Conservation (phyloP, 2,113 vertebrate species). For the Hippocampus barbouri region DNA sequence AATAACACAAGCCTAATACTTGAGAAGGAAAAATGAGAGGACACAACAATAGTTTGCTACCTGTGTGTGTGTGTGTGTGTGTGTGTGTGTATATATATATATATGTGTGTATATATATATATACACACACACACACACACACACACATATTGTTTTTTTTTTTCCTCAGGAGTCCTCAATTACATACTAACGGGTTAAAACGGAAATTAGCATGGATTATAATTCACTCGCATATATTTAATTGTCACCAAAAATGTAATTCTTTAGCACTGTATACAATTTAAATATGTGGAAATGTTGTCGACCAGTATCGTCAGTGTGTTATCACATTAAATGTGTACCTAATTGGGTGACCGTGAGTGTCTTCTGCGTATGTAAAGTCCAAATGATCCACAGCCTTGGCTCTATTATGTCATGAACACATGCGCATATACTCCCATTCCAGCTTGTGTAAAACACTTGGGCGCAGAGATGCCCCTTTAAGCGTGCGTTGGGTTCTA, state of each 20-base stretch:
- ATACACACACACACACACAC: too few relatives aligned
- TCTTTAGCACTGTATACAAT: too few relatives aligned
- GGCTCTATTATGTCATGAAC: conserved; percentile 1
- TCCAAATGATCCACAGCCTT: too few relatives aligned
- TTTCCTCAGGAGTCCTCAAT: neutral
- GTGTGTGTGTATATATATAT: too few relatives aligned
- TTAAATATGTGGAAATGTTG: too few relatives aligned
- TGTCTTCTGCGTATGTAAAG: too few relatives aligned
- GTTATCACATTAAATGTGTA: neutral
- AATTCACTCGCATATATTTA: neutral
- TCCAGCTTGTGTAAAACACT: neutral
- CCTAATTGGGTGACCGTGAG: too few relatives aligned
- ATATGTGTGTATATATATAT: too few relatives aligned
- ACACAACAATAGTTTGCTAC: neutral
- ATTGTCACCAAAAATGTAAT: neutral
- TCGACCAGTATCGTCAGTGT: conserved; percentile 19
- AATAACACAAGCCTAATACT: neutral
- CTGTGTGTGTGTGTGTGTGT: too few relatives aligned
- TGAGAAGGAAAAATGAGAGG: neutral
- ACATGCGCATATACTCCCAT: neutral
- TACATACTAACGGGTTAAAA: neutral
- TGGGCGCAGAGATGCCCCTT: conserved; percentile 15
- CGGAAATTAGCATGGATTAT: neutral
- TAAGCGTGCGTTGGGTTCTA: conserved; percentile 42
- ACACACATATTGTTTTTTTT: too few relatives aligned